Percentiles rank a stretch among this genome's conserved stretches.
Evolutionary conservation across 2,113 vertebrate genomes (phyloP).

Genomic region (Oxyura jamaicensis): DNA sequence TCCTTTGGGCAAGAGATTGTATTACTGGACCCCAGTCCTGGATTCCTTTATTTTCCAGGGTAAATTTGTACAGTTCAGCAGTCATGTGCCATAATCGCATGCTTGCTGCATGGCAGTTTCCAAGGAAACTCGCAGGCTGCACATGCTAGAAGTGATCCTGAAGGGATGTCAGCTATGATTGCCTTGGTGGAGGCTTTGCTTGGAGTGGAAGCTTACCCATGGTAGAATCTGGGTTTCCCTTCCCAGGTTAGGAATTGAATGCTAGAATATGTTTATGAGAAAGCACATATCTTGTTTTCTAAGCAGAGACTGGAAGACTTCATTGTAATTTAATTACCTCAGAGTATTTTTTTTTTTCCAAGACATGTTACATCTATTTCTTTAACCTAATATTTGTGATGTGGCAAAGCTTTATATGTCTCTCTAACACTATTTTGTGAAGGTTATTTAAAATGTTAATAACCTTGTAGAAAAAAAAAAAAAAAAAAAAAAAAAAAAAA

Average conservation of each 20-base stretch:
- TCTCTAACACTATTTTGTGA: not conserved
- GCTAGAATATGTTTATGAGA: not conserved
- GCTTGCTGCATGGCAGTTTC: constrained; percentile 66
- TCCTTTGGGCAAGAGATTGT: not conserved
- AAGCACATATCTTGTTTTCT: not conserved
- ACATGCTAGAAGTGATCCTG: constrained; percentile 57
- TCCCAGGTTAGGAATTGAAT: not conserved
- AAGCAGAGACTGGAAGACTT: not conserved
- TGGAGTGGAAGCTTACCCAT: not conserved
- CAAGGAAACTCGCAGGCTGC: constrained; percentile 62
- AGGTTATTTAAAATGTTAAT: not conserved
- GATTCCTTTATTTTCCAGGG: constrained; percentile 24
- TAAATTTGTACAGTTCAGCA: constrained; percentile 7
- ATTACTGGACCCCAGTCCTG: not conserved
- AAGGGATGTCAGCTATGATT: constrained; percentile 37
- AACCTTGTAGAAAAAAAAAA: not conserved
- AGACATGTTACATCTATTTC: not conserved
- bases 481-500: not conserved
- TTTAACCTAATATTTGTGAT: not conserved
- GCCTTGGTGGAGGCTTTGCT: constrained; percentile 21
- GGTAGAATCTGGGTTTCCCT: not conserved
- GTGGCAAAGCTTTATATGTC: not conserved
- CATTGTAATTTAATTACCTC: not conserved
- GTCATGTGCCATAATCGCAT: constrained; percentile 61
- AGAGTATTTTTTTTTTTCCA: not conserved